These are phyloP conservation scores for Atrina japonica DNA, from an alignment of 2,888 invertebrate genomes.

Conservation along the genomic window DNA sequence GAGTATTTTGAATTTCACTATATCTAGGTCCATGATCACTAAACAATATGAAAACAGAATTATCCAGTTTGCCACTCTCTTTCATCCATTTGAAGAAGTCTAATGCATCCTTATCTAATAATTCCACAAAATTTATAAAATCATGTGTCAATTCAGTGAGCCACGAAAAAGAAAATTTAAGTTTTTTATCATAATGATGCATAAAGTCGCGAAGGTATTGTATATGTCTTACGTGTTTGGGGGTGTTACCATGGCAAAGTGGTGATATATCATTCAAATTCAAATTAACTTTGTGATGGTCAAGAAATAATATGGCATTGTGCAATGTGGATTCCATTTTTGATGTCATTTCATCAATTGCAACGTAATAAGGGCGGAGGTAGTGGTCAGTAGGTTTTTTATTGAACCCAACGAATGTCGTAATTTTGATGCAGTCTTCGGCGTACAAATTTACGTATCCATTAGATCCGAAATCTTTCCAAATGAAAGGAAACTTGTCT, in stretches of 20 bases:
- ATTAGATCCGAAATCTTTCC: constrained; percentile 89
- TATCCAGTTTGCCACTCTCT: constrained; percentile 57
- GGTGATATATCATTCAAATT: constrained; percentile 22
- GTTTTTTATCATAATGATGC: constrained; percentile 83
- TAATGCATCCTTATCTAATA: constrained; percentile 86
- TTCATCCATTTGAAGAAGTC: constrained; percentile 83
- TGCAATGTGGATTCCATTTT: constrained; percentile 9
- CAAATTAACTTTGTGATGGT: constrained; percentile 21
- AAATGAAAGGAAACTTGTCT: constrained; percentile 86
- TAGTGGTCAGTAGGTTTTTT: constrained; percentile 92
- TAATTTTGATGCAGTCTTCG: constrained; percentile 90
- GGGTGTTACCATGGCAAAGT: constrained; percentile 30
- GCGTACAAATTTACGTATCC: constrained; percentile 88
- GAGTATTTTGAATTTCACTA: constrained; percentile 91
- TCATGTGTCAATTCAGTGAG: constrained; percentile 92
- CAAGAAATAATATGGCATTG: constrained; percentile 28
- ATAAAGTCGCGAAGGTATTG: constrained; percentile 81
- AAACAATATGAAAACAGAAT: constrained; percentile 80
- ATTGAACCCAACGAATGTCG: constrained; percentile 90
- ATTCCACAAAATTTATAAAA: constrained; percentile 88
- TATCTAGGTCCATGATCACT: constrained; percentile 95
- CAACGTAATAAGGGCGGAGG: constrained; percentile 87
- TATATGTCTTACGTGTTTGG: constrained; percentile 34
- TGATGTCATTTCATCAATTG: constrained; percentile 77
- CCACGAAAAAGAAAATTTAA: constrained; percentile 92